Evolutionary conservation across 2,797 vertebrate genomes (phyloP).

Genomic region (Morelia viridis): DNA sequence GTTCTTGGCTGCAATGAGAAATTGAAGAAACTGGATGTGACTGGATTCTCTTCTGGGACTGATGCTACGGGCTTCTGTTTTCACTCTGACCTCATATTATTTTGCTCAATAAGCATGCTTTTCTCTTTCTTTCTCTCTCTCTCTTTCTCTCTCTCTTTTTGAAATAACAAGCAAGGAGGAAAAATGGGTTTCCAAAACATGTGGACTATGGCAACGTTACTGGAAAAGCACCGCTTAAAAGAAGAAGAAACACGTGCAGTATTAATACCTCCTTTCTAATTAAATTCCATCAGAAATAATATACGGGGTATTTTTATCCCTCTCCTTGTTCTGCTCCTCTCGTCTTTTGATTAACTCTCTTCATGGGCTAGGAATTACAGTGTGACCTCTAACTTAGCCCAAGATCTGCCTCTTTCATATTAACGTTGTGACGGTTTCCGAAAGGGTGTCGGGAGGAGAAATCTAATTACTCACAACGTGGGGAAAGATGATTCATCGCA

Average conservation of each 20-base stretch:
- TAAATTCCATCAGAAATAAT: conserved; percentile 69
- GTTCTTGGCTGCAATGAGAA: conserved; percentile 57
- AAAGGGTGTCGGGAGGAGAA: conserved; percentile 60
- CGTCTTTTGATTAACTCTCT: conserved; percentile 70
- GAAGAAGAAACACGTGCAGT: conserved; percentile 51
- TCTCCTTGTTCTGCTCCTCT: conserved; percentile 65
- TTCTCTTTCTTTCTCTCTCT: not conserved
- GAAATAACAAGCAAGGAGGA: not conserved
- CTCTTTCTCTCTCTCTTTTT: not conserved
- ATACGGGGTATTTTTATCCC: conserved; percentile 61
- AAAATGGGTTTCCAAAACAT: conserved; percentile 33
- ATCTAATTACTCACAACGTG: conserved; percentile 67
- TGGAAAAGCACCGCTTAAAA: conserved; percentile 39
- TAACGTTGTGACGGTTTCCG: conserved; percentile 51
- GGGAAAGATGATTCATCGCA: conserved; percentile 60
- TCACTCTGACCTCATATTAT: conserved; percentile 38
- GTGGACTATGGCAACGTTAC: conserved; percentile 30
- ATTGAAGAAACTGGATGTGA: conserved; percentile 38
- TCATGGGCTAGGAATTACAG: conserved; percentile 67
- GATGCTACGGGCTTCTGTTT: conserved; percentile 45
- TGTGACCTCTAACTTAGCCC: conserved; percentile 67
- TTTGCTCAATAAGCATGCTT: conserved; percentile 26
- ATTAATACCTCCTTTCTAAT: conserved; percentile 71
- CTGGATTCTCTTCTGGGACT: conserved; percentile 39
- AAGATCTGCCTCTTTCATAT: conserved; percentile 66